These are phyloP conservation scores for Criorhina ranunculi DNA, from an alignment of 2,888 invertebrate species.

Conservation along the genomic window DNA sequence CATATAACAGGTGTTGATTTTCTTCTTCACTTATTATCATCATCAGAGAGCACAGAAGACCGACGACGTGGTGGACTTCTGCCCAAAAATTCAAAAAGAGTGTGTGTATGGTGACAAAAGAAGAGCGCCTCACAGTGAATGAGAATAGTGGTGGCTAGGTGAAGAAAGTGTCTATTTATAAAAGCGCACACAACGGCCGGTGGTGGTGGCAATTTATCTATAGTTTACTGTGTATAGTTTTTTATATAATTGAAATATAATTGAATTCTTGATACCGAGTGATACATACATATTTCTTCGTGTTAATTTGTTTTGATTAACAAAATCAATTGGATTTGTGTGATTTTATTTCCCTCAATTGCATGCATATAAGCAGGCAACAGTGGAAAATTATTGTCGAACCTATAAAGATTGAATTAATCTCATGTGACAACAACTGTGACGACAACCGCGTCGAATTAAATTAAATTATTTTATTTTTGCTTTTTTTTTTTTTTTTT, in stretches of 20 bases:
- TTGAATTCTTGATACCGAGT: conserved; percentile 36
- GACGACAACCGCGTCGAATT: conserved; percentile 37
- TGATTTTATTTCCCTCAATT: conserved; percentile 56
- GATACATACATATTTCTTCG: conserved; percentile 2
- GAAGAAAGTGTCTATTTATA: conserved; percentile 58
- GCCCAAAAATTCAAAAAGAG: background rate
- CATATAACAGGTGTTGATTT: conserved; percentile 70
- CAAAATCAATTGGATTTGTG: conserved; percentile 67
- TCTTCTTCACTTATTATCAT: background rate
- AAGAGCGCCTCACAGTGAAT: conserved; percentile 26
- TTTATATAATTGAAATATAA: conserved; percentile 40
- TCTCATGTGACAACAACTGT: conserved; percentile 69
- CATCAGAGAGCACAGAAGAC: conserved; percentile 1
- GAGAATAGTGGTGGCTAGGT: conserved; percentile 41
- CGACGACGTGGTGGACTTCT: conserved; percentile 35
- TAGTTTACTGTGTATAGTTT: conserved; percentile 22
- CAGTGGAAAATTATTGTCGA: conserved; percentile 39
- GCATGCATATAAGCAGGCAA: conserved; percentile 1
- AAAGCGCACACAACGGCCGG: conserved; percentile 44
- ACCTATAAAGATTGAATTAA: conserved; percentile 67
- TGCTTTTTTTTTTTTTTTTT: conserved; percentile 53
- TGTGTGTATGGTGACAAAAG: conserved; percentile 1
- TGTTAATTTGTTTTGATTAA: conserved; percentile 37
- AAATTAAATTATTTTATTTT: conserved; percentile 62
- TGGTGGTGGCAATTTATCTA: conserved; percentile 3